Conservation (phyloP, 2,888 invertebrate genomes). For the Spodoptera littoralis region DNA sequence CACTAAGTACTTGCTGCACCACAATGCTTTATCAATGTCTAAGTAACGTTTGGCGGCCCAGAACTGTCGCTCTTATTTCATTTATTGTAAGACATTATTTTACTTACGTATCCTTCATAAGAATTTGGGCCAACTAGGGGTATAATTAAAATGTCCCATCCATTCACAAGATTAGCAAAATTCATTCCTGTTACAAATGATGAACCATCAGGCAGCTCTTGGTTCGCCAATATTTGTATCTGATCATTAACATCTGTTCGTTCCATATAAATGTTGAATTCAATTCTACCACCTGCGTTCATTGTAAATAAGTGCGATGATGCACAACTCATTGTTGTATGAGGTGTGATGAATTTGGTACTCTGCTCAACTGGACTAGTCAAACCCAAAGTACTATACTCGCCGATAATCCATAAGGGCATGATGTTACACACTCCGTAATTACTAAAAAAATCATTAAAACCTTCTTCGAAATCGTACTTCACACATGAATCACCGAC, state of each 20-base stretch:
- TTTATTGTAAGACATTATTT: no score
- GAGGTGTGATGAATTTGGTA: constrained; percentile 58
- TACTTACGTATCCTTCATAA: constrained; percentile 7
- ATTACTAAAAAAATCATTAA: constrained; percentile 59
- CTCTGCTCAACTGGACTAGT: constrained; percentile 57
- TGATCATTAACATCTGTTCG: constrained; percentile 47
- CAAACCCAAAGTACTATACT: constrained; percentile 24
- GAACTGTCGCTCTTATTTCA: no score
- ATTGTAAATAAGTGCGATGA: constrained; percentile 61
- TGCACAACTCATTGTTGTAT: constrained; percentile 43
- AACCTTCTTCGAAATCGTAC: constrained; percentile 64
- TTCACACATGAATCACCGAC: constrained; percentile 64
- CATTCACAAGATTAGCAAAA: constrained; percentile 15
- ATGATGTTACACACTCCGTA: constrained; percentile 51
- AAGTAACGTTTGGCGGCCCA: no score
- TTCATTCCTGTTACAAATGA: no score
- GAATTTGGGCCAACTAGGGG: constrained; percentile 27
- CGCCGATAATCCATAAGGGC: constrained; percentile 57
- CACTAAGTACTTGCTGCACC: no score
- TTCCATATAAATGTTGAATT: constrained; percentile 66
- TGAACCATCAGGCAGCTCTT: constrained; percentile 29
- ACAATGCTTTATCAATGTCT: no score
- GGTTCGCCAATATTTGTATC: constrained; percentile 60
- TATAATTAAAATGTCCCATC: constrained; percentile 52
- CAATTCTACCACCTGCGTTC: constrained; percentile 61